Evolutionary conservation across 2,797 vertebrate species (phyloP).

Genomic region (Gallinago solitaria): DNA sequence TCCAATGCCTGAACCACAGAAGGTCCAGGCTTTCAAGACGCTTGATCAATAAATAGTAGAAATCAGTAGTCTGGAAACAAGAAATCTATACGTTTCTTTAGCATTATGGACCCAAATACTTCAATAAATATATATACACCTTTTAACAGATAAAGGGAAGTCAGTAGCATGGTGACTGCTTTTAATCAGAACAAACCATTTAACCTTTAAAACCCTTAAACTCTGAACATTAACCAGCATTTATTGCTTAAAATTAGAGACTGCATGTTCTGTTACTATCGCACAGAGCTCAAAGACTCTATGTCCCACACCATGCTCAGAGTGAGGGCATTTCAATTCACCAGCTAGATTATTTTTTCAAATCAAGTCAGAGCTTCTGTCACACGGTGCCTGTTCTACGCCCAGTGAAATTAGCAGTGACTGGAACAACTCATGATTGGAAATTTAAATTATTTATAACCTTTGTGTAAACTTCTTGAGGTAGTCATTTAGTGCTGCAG

Average conservation of each 20-base stretch:
- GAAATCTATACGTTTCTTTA: not conserved
- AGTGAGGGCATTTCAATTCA: not conserved
- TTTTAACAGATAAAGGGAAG: not conserved
- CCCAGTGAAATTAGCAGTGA: not conserved
- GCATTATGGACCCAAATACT: not conserved
- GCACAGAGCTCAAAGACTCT: not conserved
- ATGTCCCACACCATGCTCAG: fast-evolving
- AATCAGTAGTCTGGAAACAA: not conserved
- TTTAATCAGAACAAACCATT: not conserved
- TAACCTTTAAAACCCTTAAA: not conserved
- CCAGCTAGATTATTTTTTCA: not conserved
- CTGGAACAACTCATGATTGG: not conserved
- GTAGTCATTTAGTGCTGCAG: fast-evolving
- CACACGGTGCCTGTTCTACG: fast-evolving
- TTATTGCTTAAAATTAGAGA: not conserved
- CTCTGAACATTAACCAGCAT: not conserved
- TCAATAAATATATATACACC: not conserved
- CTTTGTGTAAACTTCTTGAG: not conserved
- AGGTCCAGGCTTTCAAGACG: not conserved
- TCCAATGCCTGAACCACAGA: not conserved
- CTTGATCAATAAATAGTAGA: not conserved
- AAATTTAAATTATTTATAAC: not conserved
- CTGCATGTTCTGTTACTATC: not conserved
- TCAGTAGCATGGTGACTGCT: not conserved
- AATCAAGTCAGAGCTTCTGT: not conserved